A percentile compares a stretch with the other conserved stretches of the same genome.
phyloP scores from a whole-genome alignment of 2,888 invertebrate genomes.

The Tipula unca region DNA sequence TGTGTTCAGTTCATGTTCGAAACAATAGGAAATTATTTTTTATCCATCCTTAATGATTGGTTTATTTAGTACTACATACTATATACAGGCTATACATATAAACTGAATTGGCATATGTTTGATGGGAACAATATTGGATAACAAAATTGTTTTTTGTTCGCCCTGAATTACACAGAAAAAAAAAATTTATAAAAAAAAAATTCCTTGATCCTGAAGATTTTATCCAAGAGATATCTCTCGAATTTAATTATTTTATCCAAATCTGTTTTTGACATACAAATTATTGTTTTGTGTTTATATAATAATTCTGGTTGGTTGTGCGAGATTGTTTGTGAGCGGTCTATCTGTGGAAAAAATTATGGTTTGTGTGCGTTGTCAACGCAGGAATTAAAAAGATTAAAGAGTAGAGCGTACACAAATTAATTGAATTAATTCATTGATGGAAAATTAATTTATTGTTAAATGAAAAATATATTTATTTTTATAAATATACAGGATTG shows the following conservation, averaged over 20 bases:
- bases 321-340: background rate
- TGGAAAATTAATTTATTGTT: background rate
- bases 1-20: background rate
- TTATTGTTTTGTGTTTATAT: background rate
- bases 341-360: background rate
- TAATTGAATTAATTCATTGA: background rate
- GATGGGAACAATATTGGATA: background rate
- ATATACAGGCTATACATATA: background rate
- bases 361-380: background rate
- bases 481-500: no score
- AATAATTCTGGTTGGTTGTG: background rate
- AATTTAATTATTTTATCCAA: background rate
- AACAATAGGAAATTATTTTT: constrained; percentile 8
- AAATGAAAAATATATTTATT: no score
- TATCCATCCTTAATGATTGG: constrained; percentile 8
- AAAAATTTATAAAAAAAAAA: background rate
- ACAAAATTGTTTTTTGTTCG: background rate
- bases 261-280: background rate
- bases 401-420: background rate
- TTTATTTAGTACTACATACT: background rate
- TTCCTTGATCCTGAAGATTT: background rate
- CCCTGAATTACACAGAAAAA: background rate
- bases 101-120: background rate
- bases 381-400: background rate
- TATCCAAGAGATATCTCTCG: background rate